Percentiles rank a stretch among this genome's conserved stretches.
Conservation (phyloP, 1,140 invertebrate species). For the Tetraneura akinire region DNA sequence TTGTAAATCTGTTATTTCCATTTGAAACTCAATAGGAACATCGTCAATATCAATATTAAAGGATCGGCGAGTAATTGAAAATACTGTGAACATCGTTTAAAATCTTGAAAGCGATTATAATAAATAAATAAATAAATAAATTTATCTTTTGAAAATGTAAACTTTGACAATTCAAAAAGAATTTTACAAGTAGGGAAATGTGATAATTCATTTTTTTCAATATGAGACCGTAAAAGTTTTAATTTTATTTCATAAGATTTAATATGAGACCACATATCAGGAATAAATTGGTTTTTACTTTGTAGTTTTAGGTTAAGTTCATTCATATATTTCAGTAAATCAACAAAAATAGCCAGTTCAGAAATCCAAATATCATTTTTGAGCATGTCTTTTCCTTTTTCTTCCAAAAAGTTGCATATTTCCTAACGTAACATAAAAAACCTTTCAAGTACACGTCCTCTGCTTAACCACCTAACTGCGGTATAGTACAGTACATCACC, state of each 20-base stretch:
- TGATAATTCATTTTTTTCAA: neutral
- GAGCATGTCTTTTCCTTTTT: constrained; percentile 13
- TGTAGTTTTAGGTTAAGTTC: neutral
- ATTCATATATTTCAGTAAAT: neutral
- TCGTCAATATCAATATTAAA: neutral
- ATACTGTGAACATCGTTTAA: neutral
- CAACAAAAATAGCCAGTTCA: no score
- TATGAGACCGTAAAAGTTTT: neutral
- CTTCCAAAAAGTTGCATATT: neutral
- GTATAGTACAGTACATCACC: constrained; percentile 13
- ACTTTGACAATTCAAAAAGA: neutral
- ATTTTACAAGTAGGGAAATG: neutral
- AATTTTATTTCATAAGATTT: neutral
- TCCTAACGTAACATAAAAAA: constrained; percentile 9
- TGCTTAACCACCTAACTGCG: neutral
- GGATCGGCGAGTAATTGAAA: neutral
- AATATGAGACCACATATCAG: neutral
- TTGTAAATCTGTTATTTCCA: neutral
- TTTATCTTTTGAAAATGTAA: neutral
- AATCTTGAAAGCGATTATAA: neutral
- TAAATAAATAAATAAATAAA: neutral
- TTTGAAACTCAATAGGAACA: neutral
- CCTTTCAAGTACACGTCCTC: constrained; percentile 21
- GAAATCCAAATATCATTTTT: no score
- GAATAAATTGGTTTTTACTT: constrained; percentile 14